phyloP scores from a whole-genome alignment of 2,888 invertebrate species.

The Cosmopolites sordidus region DNA sequence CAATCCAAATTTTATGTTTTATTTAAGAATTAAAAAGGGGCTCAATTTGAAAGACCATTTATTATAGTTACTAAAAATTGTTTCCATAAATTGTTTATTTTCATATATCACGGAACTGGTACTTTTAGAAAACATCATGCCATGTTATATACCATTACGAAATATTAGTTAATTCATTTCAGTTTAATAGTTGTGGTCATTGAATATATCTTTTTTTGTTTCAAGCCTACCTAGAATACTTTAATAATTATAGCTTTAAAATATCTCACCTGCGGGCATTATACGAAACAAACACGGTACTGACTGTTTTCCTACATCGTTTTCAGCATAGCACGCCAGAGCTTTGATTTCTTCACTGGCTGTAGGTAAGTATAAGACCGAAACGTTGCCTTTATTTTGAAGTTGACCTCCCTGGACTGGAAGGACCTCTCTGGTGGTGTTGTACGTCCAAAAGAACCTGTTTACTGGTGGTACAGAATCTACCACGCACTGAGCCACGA shows the following conservation, averaged over 20 bases:
- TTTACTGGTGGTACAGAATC: constrained; percentile 71
- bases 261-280: constrained; percentile 68
- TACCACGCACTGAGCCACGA: constrained; percentile 75
- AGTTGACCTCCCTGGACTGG: constrained; percentile 64
- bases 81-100: too few species aligned
- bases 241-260: background rate
- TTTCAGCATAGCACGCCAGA: constrained; percentile 83
- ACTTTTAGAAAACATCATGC: too few species aligned
- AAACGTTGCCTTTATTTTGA: constrained; percentile 50
- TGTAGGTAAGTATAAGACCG: constrained; percentile 57
- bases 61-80: too few species aligned
- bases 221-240: background rate
- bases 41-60: too few species aligned
- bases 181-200: too few species aligned
- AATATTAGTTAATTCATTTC: too few species aligned
- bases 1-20: too few species aligned
- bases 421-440: constrained; percentile 67
- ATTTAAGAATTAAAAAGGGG: too few species aligned
- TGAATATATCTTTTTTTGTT: background rate
- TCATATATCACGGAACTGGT: too few species aligned
- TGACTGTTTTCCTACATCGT: constrained; percentile 75
- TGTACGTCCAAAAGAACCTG: constrained; percentile 81
- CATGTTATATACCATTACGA: too few species aligned
- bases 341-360: constrained; percentile 67
- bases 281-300: constrained; percentile 79